Evolutionary conservation across 2,888 invertebrate species (phyloP).

Genomic region (Pristionchus fissidentatus): DNA sequence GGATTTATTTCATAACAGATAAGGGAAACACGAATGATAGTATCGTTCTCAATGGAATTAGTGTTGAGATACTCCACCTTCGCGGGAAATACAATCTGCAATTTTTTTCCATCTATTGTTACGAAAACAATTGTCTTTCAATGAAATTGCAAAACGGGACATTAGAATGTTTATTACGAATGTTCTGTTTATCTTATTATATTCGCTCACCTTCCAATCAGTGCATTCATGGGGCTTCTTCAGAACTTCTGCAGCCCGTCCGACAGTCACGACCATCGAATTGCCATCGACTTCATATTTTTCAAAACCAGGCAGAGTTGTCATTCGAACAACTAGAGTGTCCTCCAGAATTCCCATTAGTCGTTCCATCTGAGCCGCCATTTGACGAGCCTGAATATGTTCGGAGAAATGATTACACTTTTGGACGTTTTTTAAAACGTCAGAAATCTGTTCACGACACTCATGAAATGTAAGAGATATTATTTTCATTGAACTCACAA

Average conservation of each 20-base stretch:
- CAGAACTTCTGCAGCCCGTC: conserved; percentile 54
- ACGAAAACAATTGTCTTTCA: too few species aligned
- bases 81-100: conserved; percentile 43
- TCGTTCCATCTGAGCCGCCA: conserved; percentile 45
- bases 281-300: conserved; percentile 50
- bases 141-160: too few species aligned
- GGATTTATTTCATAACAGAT: conserved; percentile 57
- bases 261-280: conserved; percentile 56
- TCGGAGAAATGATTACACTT: too few species aligned
- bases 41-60: neutral
- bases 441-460: neutral
- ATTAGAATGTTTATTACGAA: neutral
- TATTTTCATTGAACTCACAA: conserved; percentile 50
- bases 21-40: conserved; percentile 50
- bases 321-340: conserved; percentile 33
- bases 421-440: too few species aligned
- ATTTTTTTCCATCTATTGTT: neutral
- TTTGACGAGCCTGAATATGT: conserved; percentile 44
- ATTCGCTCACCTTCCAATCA: conserved; percentile 55
- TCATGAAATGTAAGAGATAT: neutral
- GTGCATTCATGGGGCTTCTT: conserved; percentile 53
- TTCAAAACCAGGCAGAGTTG: conserved; percentile 16
- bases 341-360: conserved; percentile 47
- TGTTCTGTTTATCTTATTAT: neutral
- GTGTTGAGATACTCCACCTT: conserved; percentile 46